phyloP scores from a whole-genome alignment of 1,140 invertebrate species.

The Calliphora vicina region DNA sequence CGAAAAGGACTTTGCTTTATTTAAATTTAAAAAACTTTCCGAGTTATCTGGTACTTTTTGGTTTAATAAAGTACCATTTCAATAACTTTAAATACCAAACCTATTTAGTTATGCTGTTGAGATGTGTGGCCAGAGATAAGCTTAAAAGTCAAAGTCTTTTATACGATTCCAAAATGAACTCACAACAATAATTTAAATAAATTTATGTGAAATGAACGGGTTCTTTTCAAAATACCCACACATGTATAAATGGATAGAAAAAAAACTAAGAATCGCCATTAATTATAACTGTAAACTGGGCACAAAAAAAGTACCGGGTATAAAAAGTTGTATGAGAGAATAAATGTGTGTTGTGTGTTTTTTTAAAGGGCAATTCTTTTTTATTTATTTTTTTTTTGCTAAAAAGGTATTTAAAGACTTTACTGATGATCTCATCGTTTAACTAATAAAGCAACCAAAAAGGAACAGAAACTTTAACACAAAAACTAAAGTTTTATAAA shows the following conservation, averaged over 20 bases:
- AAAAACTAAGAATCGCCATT: neutral
- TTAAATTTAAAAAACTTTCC: too few relatives aligned
- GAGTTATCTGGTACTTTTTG: too few relatives aligned
- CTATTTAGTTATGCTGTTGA: too few relatives aligned
- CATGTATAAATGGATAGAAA: neutral
- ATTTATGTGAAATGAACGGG: neutral
- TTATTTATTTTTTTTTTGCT: neutral
- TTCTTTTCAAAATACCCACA: neutral
- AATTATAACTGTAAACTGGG: neutral
- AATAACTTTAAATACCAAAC: too few relatives aligned
- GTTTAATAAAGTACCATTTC: too few relatives aligned
- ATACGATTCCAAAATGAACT: neutral
- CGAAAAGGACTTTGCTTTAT: too few relatives aligned
- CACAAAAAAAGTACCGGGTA: neutral
- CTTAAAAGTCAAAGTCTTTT: neutral
- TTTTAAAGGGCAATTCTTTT: neutral
- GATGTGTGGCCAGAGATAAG: neutral
- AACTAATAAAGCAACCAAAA: neutral
- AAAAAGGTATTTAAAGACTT: neutral
- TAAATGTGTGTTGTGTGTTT: too few relatives aligned
- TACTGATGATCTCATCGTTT: slow-evolving; percentile 21
- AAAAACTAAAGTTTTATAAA: neutral
- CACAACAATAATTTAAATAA: neutral
- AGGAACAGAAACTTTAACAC: neutral
- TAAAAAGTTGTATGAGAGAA: neutral